Evolutionary conservation across 2,113 vertebrate species (phyloP), one percentile per base, ranked within the genome.

Genomic region (Onychostoma macrolepis): DNA sequence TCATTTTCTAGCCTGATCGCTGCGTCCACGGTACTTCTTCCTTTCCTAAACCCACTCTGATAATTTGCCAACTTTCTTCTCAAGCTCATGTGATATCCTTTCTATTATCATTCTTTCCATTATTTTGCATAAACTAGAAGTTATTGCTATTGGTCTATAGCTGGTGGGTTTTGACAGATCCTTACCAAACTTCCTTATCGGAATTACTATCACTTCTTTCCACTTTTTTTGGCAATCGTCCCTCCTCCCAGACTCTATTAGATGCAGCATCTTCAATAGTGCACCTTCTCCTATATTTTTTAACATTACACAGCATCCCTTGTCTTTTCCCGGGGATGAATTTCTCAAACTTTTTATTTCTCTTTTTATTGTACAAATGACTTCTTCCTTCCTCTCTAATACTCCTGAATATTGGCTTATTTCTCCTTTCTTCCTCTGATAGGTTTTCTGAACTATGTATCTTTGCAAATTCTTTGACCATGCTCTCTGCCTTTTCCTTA

Each of bases 171-270:
- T 15, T 17, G 13, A 12, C 0, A 33, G 12, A 26, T 88, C 67
- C 26, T 85, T 88, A 3, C 41, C 79, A 1, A 77, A 65, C 48
- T 88, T 88, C 6, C 63, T 63, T 21, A 81, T 88, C 4, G 83
- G 77, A 12, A 88, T n/a, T 4, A 78, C 45, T 6, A 71, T 13
- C 43, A 43, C 74, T 4, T 85, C 72, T 36, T 84, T 87, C 81
- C 86, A 87, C 1, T n/a, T 1, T 24, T 0, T 2, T 7, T 24
- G 38, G 74, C 10, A 87, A 24, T 30, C 36, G 69, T 48, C 69
- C 86, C 24, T 76, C 41, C 4, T 83, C 41, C 80, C 86, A 87
- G 2, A 87, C 36, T 82, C 30, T 83, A 36, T 87, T 79, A 74
- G 7, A 0, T 28, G 24, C 26, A 74, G 2, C 36, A 36, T 4